Evolutionary conservation across 1,140 invertebrate genomes (phyloP).

Genomic region (Neotoxoptera formosana): DNA sequence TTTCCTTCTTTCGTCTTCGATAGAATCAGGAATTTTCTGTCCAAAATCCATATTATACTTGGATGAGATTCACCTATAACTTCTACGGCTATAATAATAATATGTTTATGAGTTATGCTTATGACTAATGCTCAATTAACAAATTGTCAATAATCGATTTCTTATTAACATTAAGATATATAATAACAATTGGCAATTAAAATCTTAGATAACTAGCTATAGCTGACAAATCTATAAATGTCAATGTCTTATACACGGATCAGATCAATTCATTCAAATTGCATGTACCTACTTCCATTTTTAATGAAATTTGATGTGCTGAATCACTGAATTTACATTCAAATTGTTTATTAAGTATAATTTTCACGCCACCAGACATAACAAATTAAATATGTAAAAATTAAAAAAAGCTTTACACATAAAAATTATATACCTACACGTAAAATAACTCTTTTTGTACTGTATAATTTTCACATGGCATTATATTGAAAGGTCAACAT

Average conservation of each 20-base stretch:
- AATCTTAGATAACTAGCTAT: conserved; percentile 4
- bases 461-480: not conserved
- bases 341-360: not conserved
- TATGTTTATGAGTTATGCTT: not conserved
- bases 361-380: not conserved
- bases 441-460: not conserved
- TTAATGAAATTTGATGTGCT: not conserved
- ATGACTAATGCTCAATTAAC: conserved; percentile 42
- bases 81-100: not conserved
- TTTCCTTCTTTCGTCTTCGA: not conserved
- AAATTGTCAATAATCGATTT: conserved; percentile 30
- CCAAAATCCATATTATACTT: not conserved
- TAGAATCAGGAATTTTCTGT: not conserved
- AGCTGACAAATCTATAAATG: not conserved
- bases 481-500: not conserved
- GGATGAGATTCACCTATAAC: not conserved
- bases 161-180: not conserved
- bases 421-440: not conserved
- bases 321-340: not conserved
- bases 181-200: not conserved
- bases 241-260: not conserved
- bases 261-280: not conserved
- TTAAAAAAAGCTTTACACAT: not conserved
- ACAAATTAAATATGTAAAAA: not conserved
- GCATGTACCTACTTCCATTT: not conserved